Conservation (phyloP, 2,797 vertebrate genomes). For the Rhyacichthys aspro region DNA sequence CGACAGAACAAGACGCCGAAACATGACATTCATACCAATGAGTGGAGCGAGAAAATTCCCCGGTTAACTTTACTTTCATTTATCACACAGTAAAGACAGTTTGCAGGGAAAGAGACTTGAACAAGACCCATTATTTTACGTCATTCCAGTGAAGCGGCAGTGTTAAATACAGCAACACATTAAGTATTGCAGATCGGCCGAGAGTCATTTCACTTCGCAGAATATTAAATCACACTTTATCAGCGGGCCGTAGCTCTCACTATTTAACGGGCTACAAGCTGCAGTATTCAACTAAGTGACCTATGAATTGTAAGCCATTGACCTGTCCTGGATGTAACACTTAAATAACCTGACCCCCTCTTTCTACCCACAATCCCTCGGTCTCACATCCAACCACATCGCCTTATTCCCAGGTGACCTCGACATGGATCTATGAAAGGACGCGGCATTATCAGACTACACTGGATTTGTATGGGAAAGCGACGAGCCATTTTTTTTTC, state of each 20-base stretch:
- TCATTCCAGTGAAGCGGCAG: not conserved
- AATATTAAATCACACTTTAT: not conserved
- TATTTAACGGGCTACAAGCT: conserved; percentile 41
- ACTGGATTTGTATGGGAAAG: conserved; percentile 40
- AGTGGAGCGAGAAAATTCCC: too few relatives aligned
- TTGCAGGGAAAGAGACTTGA: too few relatives aligned
- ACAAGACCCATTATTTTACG: not conserved
- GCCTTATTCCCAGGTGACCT: conserved; percentile 53
- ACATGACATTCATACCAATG: too few relatives aligned
- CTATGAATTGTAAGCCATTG: conserved; percentile 43
- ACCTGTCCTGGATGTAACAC: conserved; percentile 55
- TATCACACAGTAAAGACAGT: too few relatives aligned
- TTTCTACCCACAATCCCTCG: conserved; percentile 51
- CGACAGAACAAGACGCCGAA: too few relatives aligned
- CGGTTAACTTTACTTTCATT: not conserved
- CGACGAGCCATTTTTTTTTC: conserved; percentile 33
- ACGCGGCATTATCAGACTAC: conserved; percentile 52
- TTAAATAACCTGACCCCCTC: conserved; percentile 60
- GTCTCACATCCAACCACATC: conserved; percentile 48
- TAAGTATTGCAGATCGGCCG: not conserved
- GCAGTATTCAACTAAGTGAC: conserved; percentile 13
- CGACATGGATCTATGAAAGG: conserved; percentile 51
- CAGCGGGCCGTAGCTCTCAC: conserved; percentile 7
- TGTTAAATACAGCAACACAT: conserved; percentile 1
- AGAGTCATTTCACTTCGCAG: not conserved